Evolutionary conservation across 2,113 vertebrate species (phyloP), one percentile per base, ranked within the genome.

Genomic region (Notarius lentiginosus): DNA sequence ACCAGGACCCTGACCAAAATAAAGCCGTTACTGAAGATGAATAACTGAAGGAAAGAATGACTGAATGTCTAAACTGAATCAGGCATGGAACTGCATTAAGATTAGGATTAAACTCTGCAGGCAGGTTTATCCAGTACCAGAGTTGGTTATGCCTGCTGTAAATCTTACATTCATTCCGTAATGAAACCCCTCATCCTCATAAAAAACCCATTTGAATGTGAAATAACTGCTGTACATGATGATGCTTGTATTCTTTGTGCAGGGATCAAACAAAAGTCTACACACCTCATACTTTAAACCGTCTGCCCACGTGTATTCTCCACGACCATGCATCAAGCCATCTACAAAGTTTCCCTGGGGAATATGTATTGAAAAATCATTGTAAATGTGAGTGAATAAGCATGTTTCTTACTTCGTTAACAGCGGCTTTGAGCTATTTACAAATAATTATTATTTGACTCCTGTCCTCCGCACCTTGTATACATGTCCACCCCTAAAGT

Each of bases 241-340:
- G 7, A 70, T 70, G 11, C 20, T 47, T 17, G 41, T 68, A 34
- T 22, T 66, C 8, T 24, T n/a, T 70, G 30, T 58, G 8, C 8
- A 70, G 2, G 22, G n/a, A 41, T 30, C 41, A 22, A 12, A 7
- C 5, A 82, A 47, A 68, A 53, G 17, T 82, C 30, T 24, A 77
- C 91, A 84, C 94, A 99, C 97, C 97, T 99, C 95, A 0, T 97
- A 99, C 89, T 93, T 97, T 56, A 97, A 60, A 88, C 97, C 97
- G 34, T 95, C 94, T 15, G 94, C 89, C 96, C 93, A 96, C 0
- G 91, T 93, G 70, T 97, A 97, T 83, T 93, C 93, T 12, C 98
- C 98, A 47, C 22, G 89, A 79, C 97, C 98, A 0, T 98, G 91
- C 97, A 99, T 97, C 14, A 94, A 70, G n/a, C 97, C 97, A 82